Percentiles rank a stretch among this genome's conserved stretches.
phyloP scores from a whole-genome alignment of 2,797 vertebrate species.

The Falco berigora region DNA sequence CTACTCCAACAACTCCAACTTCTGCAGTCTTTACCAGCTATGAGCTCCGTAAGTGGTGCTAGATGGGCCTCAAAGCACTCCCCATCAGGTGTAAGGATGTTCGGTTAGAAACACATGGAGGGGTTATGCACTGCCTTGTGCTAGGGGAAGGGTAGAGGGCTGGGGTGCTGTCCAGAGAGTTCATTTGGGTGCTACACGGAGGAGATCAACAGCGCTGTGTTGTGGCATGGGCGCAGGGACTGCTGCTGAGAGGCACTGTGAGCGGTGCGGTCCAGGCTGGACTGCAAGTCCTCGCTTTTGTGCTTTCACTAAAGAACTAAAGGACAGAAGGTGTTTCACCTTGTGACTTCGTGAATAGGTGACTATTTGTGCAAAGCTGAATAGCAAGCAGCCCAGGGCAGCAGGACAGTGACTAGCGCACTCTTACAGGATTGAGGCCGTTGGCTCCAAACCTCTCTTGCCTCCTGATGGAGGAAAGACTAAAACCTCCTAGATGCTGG shows the following conservation, averaged over 20 bases:
- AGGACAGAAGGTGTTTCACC: neutral
- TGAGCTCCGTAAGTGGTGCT: neutral
- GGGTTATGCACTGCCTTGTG: neutral
- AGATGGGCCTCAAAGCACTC: neutral
- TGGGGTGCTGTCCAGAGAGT: neutral
- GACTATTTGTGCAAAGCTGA: neutral
- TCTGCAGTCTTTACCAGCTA: neutral
- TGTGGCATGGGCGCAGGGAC: neutral
- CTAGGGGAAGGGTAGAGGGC: neutral
- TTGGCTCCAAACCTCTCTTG: neutral
- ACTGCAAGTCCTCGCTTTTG: neutral
- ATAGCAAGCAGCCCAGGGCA: neutral
- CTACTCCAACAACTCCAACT: neutral
- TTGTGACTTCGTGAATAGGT: neutral
- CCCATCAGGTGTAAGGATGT: neutral
- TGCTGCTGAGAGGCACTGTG: neutral
- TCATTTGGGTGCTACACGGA: neutral
- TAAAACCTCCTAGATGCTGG: neutral
- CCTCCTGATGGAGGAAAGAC: neutral
- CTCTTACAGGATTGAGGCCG: neutral
- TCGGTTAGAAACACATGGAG: fast-evolving
- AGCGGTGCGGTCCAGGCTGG: neutral
- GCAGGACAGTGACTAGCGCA: neutral
- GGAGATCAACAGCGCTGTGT: neutral
- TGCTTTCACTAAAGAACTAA: neutral